Conservation (phyloP, 2,113 vertebrate species). For the Bubo blakistoni region DNA sequence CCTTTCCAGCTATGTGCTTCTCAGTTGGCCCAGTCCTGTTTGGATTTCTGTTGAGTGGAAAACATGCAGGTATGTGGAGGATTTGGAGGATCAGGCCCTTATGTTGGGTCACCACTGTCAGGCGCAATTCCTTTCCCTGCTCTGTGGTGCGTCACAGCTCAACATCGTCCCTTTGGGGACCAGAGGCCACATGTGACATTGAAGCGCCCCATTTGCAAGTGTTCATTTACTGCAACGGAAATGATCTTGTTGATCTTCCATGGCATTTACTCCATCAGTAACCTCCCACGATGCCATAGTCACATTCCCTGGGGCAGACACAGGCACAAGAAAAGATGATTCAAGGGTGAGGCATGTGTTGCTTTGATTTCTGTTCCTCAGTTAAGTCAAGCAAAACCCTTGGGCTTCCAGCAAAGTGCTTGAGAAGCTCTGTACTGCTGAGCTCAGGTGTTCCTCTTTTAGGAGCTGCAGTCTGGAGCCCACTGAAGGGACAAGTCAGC, state of each 20-base stretch:
- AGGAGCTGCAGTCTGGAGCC: not conserved
- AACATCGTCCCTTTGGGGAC: not conserved
- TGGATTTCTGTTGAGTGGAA: not conserved
- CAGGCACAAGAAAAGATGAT: not conserved
- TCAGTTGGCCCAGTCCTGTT: not conserved
- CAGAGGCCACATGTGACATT: not conserved
- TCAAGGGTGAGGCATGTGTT: not conserved
- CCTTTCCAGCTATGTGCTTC: not conserved
- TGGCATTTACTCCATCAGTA: not conserved
- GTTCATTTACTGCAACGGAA: not conserved
- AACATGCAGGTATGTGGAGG: not conserved
- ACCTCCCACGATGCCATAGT: not conserved
- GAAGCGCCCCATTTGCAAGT: not conserved
- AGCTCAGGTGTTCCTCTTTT: not conserved
- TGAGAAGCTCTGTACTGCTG: not conserved
- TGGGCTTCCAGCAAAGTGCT: not conserved
- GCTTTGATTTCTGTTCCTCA: not conserved
- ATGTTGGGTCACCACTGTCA: rapidly evolving
- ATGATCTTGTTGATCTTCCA: not conserved
- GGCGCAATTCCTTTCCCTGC: not conserved
- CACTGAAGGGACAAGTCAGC: not conserved
- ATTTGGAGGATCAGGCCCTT: not conserved
- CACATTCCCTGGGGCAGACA: not conserved
- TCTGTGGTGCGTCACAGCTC: not conserved
- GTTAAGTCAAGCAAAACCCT: not conserved